Evolutionary conservation across 2,113 vertebrate genomes (phyloP), one percentile per base, ranked within the genome.

Genomic region (Crypturellus undulatus): DNA sequence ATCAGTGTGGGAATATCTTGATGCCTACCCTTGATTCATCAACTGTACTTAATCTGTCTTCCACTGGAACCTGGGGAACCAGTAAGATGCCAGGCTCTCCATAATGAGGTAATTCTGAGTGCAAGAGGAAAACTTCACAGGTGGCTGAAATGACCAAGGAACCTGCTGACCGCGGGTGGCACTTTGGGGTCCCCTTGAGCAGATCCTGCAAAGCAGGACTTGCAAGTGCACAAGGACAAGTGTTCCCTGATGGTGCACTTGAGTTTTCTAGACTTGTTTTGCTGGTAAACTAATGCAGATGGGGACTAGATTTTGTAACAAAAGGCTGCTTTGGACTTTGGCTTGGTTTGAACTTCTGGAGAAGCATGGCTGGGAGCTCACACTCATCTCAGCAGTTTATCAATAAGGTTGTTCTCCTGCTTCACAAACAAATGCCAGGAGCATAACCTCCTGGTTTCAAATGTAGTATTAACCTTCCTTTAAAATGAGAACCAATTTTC

Each of bases 381-480:
- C 40, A 3, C 25, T 87, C 34, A 10, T 78, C 65, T 25, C 38
- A 87, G 60, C 43, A 38, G 5, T 43, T 85, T 15, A 63, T 65
- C 63, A 60, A 9, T 25, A 26, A 68, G 87, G 45, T 30, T 60
- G 10, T 84, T 85, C 38, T 86, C 32, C 28, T 10, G 0, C 63
- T 92, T 38, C 75, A 51, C 43, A 69, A 42, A 36, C 25, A 80
- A 84, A 7, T 17, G 12, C 49, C 78, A 82, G 52, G 34, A 45
- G 20, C 51, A 79, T 87, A 68, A 77, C 59, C 51, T 70, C 79
- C 72, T 77, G 38, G 32, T 22, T 71, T 91, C 0, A 3, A 5
- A 59, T 72, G 75, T 68, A 92, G 47, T 81, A 42, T 87, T 72
- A 84, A 72, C 42, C 43, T 94, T 67, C 38, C n/a, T 92, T 84